These are phyloP conservation scores for Alviniconcha marisindica DNA, from an alignment of 1,140 invertebrate species.

Conservation along the genomic window DNA sequence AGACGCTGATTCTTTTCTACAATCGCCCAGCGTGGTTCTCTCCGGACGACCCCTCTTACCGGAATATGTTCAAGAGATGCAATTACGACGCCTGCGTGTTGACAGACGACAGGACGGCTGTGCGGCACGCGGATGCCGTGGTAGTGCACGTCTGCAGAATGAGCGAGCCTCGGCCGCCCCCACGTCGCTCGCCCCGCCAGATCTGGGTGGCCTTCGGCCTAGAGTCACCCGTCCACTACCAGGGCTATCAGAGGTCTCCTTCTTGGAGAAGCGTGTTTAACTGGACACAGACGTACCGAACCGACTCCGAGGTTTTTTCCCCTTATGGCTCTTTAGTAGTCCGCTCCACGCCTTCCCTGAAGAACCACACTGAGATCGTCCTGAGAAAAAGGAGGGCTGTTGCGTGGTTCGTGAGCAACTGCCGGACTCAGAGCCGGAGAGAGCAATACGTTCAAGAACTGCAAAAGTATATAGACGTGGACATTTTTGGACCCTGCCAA, in stretches of 20 bases:
- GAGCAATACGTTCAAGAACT: constrained; percentile 79
- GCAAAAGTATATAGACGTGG: constrained; percentile 80
- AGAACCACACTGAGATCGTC: constrained; percentile 38
- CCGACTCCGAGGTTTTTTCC: constrained; percentile 95
- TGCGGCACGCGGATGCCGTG: constrained; percentile 20
- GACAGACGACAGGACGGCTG: not conserved
- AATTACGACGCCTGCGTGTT: not conserved
- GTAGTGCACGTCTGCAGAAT: not conserved
- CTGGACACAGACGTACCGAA: constrained; percentile 92
- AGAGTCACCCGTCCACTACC: constrained; percentile 25
- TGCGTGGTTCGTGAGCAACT: constrained; percentile 79
- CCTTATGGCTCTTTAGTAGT: constrained; percentile 88
- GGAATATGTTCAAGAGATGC: not conserved
- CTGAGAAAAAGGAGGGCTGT: constrained; percentile 72
- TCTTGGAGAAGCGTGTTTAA: constrained; percentile 80
- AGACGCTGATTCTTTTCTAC: not conserved
- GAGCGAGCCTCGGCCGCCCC: not conserved
- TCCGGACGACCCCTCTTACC: not conserved
- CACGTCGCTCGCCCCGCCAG: not conserved
- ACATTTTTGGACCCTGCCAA: constrained; percentile 83
- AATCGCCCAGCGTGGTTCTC: not conserved
- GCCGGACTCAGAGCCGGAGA: constrained; percentile 78
- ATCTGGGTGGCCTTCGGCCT: constrained; percentile 29
- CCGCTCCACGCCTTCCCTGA: constrained; percentile 25
- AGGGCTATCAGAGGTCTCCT: not conserved